Percentiles rank a stretch among this genome's conserved stretches.
phyloP scores from a whole-genome alignment of 2,797 vertebrate species.

The Rhinichthys osculus region DNA sequence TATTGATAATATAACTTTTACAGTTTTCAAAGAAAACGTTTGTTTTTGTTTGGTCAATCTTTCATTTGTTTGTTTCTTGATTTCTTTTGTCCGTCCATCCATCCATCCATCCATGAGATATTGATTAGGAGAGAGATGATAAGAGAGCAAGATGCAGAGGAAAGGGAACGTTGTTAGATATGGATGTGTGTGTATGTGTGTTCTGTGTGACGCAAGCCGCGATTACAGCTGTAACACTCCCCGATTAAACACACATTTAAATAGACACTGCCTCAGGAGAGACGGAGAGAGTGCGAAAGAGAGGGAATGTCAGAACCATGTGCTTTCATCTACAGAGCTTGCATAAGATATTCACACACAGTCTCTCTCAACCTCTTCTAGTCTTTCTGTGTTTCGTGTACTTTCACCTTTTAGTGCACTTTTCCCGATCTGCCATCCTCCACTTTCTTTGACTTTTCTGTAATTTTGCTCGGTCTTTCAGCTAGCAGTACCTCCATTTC shows the following conservation, averaged over 20 bases:
- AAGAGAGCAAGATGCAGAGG: background rate
- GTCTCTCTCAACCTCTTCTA: conserved; percentile 46
- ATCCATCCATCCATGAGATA: background rate
- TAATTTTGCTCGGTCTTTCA: conserved; percentile 8
- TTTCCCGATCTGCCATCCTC: conserved; percentile 11
- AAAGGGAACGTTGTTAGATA: background rate
- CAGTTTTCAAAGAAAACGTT: too few species aligned
- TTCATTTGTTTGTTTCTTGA: background rate
- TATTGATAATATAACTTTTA: too few species aligned
- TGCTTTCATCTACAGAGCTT: conserved; percentile 69
- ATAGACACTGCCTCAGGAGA: conserved; percentile 56
- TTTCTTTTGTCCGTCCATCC: background rate
- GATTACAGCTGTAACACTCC: conserved; percentile 61
- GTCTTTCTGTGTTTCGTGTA: background rate
- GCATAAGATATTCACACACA: conserved; percentile 78
- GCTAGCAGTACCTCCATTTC: background rate
- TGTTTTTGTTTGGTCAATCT: background rate
- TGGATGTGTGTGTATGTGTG: background rate
- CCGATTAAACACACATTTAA: conserved; percentile 65
- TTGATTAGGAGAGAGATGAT: conserved; percentile 11
- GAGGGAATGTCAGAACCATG: conserved; percentile 38
- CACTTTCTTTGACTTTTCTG: background rate
- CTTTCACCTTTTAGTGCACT: background rate
- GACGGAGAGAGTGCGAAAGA: conserved; percentile 14
- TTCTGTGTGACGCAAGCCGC: conserved; percentile 41